phyloP scores from a whole-genome alignment of 2,113 vertebrate species.

The Chelonoidis abingdonii region DNA sequence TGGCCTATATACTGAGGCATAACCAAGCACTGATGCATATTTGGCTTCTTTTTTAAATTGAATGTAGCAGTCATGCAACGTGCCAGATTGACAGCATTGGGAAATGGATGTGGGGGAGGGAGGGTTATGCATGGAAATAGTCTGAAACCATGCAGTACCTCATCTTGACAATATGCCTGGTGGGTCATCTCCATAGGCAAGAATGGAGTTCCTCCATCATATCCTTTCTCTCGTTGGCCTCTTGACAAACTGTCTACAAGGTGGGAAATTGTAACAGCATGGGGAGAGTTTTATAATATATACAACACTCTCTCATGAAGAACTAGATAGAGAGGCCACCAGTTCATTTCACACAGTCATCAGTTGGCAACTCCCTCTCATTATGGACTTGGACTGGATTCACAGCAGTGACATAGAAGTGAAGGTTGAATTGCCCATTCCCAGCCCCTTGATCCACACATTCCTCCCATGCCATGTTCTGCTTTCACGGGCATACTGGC shows the following conservation, averaged over 20 bases:
- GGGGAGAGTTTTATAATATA: not conserved
- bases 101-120: not conserved
- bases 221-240: not conserved
- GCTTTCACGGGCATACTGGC: rapidly evolving
- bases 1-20: not conserved
- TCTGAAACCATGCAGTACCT: conserved; percentile 20
- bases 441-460: rapidly evolving
- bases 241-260: too few relatives aligned
- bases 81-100: conserved; percentile 20
- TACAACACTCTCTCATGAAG: not conserved
- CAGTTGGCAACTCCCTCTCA: not conserved
- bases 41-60: conserved; percentile 5
- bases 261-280: rapidly evolving
- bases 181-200: conserved; percentile 31
- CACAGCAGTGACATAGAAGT: not conserved
- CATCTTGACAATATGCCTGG: conserved; percentile 40
- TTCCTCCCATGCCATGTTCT: rapidly evolving
- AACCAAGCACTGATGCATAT: not conserved
- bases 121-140: not conserved
- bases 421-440: not conserved
- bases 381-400: not conserved
- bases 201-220: not conserved
- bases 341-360: not conserved
- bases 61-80: not conserved
- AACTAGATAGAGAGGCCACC: not conserved